Evolutionary conservation across 1,140 invertebrate genomes (phyloP), one percentile per base, ranked within the genome.

Genomic region (Conopomorpha cramerella): DNA sequence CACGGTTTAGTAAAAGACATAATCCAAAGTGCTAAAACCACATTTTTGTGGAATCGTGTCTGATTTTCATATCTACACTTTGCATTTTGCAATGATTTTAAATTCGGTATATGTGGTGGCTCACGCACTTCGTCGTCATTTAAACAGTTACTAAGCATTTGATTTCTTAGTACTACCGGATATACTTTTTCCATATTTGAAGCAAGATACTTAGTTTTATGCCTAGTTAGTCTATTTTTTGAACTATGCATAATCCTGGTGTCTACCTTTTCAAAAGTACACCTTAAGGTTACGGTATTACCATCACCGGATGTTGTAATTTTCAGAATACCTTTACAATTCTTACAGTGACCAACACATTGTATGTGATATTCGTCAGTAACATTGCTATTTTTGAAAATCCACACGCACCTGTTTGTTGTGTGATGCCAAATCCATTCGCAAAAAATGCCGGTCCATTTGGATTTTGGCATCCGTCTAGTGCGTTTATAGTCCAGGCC

Each of bases 301-400:
- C 29, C 16, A 30, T 30, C 10, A 3, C 29, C 29, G 3, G 29
- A 14, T 14, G 29, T 30, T 30, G 29, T 12, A 13, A 30, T 30
- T 14, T 30, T 4, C 2, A 30, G 12, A 14, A 14, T 30, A 13
- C 13, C 29, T 14, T 30, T 30, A 10, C 29, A 30, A 14, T 30
- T 14, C 14, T 14, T 14, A 30, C 29, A 30, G 12, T 30, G 12
- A 13, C 29, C 29, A 12, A 14, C 16, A 30, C 15, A 30, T 30
- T 30, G 12, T 13, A 30, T 30, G 16, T 30, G 29, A 30, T 30
- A 30, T 14, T 30, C 29, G 16, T 30, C 29, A 30, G 29, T 30
- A 2, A 30, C 13, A 2, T 11, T 14, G 11, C 29, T 30, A 30
- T 13, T 30, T 30, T 30, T 14, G 16, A 30, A 30, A 15, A 30